Base-by-base conservation (phyloP, 2,888 invertebrate species). In the Drymonia ruficornis region DNA sequence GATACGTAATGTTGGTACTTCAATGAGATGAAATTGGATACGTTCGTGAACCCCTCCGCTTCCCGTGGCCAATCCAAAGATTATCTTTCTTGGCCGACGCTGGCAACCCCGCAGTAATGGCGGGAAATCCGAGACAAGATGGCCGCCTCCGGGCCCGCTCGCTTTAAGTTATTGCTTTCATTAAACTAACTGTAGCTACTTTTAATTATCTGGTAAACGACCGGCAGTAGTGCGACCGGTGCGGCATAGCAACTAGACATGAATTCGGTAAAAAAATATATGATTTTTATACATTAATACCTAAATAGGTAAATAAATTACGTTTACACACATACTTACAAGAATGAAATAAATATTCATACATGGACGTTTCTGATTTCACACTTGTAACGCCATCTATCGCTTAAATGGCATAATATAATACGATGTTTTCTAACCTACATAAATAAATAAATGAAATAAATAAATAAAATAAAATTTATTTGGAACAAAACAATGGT, bases 81-180 rank as follows among this genome's bases (percentile, higher is more conserved):
- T 87, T 86, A 86, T 83, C 84, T 86, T 84, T 77, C 85, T 85
- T 78, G 72, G 61, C 67, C 62, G 63, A 68, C 67, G 55, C 62
- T 62, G 65, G 65, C 67, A 70, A 67, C 78, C 74, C 78, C 56
- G 70, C 59, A 50, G 63, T 72, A 70, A 76, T 71, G 71, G 80
- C 79, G 80, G 80, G 82, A 83, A 84, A 82, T 75, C 71, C 63
- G 74, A 81, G 70, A 78, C 87, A 87, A 87, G 76, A 87, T 87
- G 87, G 87, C 87, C 74, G 86, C 72, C 73, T 55, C 55, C 52
- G 47, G 44, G n/a, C 63, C 64, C 52, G 57, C 68, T 70, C 74
- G 63, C 74, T 74, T 72, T 70, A 23, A 74, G 74, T 70, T 77
- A 80, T 76, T 76, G 65, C 76, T 76, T 76, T 71, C 72, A 77